phyloP scores from a whole-genome alignment of 1,140 invertebrate genomes.

The Drosophila arawakana region DNA sequence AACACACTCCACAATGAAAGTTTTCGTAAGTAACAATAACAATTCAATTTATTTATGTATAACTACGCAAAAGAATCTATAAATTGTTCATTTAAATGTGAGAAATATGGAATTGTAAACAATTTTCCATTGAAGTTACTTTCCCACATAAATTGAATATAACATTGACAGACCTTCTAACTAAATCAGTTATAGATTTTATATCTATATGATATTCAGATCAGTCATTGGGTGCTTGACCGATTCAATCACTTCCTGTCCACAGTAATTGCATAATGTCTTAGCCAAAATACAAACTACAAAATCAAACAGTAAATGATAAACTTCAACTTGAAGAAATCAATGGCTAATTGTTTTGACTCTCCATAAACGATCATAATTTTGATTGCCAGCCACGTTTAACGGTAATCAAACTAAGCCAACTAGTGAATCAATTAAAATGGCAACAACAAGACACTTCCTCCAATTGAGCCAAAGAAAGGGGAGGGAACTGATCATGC shows the following conservation, averaged over 20 bases:
- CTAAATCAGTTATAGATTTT: neutral
- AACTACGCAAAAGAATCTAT: slow-evolving; percentile 21
- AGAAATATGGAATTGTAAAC: slow-evolving; percentile 23
- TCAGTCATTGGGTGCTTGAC: slow-evolving; percentile 31
- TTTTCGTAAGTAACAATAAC: slow-evolving; percentile 76
- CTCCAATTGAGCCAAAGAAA: slow-evolving; percentile 11
- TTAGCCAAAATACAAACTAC: slow-evolving; percentile 31
- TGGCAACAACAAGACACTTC: slow-evolving; percentile 14
- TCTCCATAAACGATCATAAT: slow-evolving; percentile 52
- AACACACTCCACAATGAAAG: slow-evolving; percentile 76
- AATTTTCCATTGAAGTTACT: slow-evolving; percentile 24
- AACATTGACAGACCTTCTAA: slow-evolving; percentile 14
- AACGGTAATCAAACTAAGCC: slow-evolving; percentile 52
- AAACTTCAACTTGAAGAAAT: slow-evolving; percentile 76
- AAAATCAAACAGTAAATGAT: slow-evolving; percentile 40
- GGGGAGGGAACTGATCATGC: slow-evolving; percentile 39
- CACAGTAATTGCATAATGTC: slow-evolving; percentile 35
- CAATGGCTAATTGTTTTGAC: slow-evolving; percentile 42
- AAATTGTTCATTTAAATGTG: slow-evolving; percentile 24
- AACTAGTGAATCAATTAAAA: slow-evolving; percentile 59
- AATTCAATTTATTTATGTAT: slow-evolving; percentile 42
- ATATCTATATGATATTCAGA: slow-evolving; percentile 3
- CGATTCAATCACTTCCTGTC: slow-evolving; percentile 54
- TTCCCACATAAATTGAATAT: slow-evolving; percentile 46
- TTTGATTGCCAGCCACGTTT: slow-evolving; percentile 56